Evolutionary conservation across 37 sponge, comb jelly and placozoan species (phyloP), one percentile per base, ranked within the genome.

Genomic region (Axinella damicornis): DNA sequence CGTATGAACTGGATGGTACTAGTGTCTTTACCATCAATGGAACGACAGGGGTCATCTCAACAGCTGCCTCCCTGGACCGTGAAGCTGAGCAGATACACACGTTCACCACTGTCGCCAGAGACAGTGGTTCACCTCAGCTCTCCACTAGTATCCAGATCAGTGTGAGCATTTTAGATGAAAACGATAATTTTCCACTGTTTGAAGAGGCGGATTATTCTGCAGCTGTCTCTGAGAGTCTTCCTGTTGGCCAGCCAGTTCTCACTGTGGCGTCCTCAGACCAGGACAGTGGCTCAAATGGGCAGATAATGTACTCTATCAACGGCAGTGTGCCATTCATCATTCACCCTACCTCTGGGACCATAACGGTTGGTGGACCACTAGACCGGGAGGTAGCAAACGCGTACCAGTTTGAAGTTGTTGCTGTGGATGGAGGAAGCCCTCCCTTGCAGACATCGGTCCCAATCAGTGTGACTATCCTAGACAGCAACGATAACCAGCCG

Each of bases 161-260:
- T 4, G 69, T 93, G 17, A 76, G 38, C 17, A 31, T 93, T 13
- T 28, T n/a, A 38, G 85, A 93, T 76, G 73, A 66, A 57, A 93
- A 93, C 31, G 90, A 88, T 38, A 89, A 89, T 30, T 13, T 75
- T 4, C 94, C 94, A 11, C 41, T 80, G 14, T 93, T 93, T 81
- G 36, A 57, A 6, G 28, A 65, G n/a, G 16, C 37, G 13, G 24
- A 33, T 24, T 86, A 73, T 70, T 71, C 76, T 38, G 78, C 27
- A 5, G 46, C 71, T 24, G 65, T 89, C 22, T 31, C 33, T 2
- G 94, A 93, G 68, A 81, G 63, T 70, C 13, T 41, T 21, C 28
- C 79, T 22, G 16, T 57, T 31, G 87, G 87, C 19, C 63, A 72
- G 30, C 32, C 46, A 2, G 76, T 94, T 0, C 21, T 74, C 21